Conservation (phyloP, 2,113 vertebrate species). For the rabbit (Oryctolagus cuniculus) region DNA sequence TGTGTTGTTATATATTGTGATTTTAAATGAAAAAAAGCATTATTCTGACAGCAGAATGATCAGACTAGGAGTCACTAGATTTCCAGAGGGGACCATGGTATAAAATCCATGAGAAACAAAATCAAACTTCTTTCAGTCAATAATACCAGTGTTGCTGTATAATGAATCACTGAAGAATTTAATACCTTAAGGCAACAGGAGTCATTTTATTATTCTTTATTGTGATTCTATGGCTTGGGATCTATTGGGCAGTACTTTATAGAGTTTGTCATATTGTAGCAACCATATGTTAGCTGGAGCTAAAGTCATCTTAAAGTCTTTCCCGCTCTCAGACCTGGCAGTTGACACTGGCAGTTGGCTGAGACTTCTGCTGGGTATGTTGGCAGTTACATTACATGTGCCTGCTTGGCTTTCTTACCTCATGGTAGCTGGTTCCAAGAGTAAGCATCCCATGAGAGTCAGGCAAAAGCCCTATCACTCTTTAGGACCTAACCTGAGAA, state of each 20-base stretch:
- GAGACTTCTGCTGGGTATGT: neutral
- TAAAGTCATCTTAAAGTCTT: neutral
- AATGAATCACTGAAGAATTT: neutral
- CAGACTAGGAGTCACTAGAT: neutral
- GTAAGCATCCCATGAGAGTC: neutral
- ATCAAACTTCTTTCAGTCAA: neutral
- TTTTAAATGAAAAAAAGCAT: neutral
- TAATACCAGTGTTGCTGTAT: neutral
- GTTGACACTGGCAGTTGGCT: neutral
- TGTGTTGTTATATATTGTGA: neutral
- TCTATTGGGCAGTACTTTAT: neutral
- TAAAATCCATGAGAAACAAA: neutral
- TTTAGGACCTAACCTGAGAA: neutral
- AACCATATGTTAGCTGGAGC: neutral
- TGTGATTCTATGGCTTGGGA: neutral
- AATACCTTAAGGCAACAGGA: neutral
- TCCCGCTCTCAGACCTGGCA: neutral
- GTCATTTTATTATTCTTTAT: neutral
- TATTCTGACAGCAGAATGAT: neutral
- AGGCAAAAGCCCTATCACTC: neutral
- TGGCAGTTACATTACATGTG: neutral
- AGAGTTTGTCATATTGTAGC: rapidly evolving
- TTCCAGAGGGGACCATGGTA: neutral
- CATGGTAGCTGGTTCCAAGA: neutral
- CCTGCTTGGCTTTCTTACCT: neutral